Base-by-base conservation (phyloP, 2,113 vertebrate genomes). In the Peromyscus polionotus region DNA sequence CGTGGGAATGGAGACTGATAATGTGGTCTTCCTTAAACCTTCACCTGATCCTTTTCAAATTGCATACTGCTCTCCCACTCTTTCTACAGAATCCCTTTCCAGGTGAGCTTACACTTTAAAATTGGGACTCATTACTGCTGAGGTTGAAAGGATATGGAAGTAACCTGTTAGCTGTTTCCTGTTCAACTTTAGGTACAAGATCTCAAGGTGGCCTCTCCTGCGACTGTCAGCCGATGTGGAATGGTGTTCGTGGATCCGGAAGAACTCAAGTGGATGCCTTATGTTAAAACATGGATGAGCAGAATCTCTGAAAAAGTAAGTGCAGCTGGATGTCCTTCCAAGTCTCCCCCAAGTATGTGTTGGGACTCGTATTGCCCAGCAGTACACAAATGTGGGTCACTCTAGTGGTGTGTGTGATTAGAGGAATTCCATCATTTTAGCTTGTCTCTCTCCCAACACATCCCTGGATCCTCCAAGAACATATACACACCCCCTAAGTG, bases 171-270 rank as follows among this genome's bases (percentile, higher is more conserved):
- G 33, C 45, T 83, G 20, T 93, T 96, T 92, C 36, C 7, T 76
- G 11, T 83, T 93, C n/a, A 36, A 95, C 97, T 96, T 96, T 90
- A 99, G 99, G 99, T 99, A 63, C 99, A 99, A 97, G 99, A 99
- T 92, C 98, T 99, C 90, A 98, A 97, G 36, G 99, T 99, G 65
- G 99, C 99, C 33, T 99, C 99, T 80, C 99, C 99, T 68, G 99
- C 99, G 16, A 99, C 99, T 4, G 99, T 99, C 97, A 99, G 99
- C 94, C 99, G 99, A 14, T 99, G 99, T 98, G 99, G 99, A 90
- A 99, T 99, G 99, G 99, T 99, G 19, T 99, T 99, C 94, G 98
- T 99, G 81, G 99, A 99, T 97, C 98, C 99, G 1, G 99, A 99
- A 33, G 99, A 99, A 94, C 98, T 99, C 51, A 99, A 99, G 92